Base-by-base conservation (phyloP, 2,797 vertebrate genomes). In the Myripristis murdjan region DNA sequence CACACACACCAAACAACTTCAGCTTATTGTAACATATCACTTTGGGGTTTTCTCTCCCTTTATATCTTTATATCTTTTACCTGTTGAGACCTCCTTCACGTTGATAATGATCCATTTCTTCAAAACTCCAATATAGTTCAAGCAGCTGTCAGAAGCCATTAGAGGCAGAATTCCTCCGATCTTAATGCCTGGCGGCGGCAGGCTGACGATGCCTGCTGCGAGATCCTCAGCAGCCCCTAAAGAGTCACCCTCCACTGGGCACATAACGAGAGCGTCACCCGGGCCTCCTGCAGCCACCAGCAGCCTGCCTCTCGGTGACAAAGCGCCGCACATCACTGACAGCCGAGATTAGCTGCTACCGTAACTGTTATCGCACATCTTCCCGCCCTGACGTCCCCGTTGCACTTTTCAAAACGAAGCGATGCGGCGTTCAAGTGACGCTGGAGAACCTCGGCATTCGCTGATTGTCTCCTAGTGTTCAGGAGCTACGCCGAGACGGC, bases 131-230 rank as follows among this genome's bases (percentile, higher is more conserved):
- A 6, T 52, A 24, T 20, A 24, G 47, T 67, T 60, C 20, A 53
- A 78, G 77, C n/a, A 6, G 41, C 79, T 86, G 84, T 79, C 87
- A 75, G 73, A 74, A 86, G 73, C 71, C 72, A 70, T 87, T 84
- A 83, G 64, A 74, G 65, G 23, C 59, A 5, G 70, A 70, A 68
- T 69, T 46, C 73, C 23, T 70, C 11, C 54, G 0, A 39, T 8
- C 55, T 33, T 62, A 64, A 75, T 69, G 60, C 66, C 76, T n/a
- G n/a, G n/a, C 15, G 12, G 59, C 5, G 52, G 77, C 83, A 63
- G 77, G 49, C 70, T 73, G 83, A 72, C 82, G 56, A 66, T 43
- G 53, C 52, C 73, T 5, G 65, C 70, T 73, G 74, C 1, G 51
- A 74, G 64, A 71, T 70, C 49, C 52, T 74, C 39, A 8, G n/a